A percentile compares a stretch with the other conserved stretches of the same genome.
Evolutionary conservation across 2,888 invertebrate species (phyloP).

Genomic region (Gortyna flavago): DNA sequence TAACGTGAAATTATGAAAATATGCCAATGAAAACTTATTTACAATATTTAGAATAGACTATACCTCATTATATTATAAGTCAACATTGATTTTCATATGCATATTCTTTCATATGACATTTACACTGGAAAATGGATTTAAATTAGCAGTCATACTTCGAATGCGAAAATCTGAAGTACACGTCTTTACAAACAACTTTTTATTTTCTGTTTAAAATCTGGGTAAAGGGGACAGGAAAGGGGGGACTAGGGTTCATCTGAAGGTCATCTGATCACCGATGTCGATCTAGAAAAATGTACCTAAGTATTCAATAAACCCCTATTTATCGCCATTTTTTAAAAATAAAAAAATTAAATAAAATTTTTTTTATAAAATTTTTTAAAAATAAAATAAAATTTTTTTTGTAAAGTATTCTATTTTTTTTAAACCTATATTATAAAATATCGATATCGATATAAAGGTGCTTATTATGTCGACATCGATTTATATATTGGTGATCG

Average conservation of each 20-base stretch:
- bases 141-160: conserved; percentile 54
- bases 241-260: not conserved
- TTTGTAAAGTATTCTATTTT: not conserved
- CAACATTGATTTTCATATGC: conserved; percentile 47
- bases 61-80: not conserved
- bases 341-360: too few species aligned
- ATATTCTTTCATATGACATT: conserved; percentile 44
- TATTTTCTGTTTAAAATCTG: not conserved
- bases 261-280: conserved; percentile 16
- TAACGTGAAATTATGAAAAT: conserved; percentile 45
- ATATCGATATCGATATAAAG: not conserved
- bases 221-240: not conserved
- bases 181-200: not conserved
- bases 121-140: conserved; percentile 38
- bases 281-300: not conserved
- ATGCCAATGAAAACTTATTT: conserved; percentile 48
- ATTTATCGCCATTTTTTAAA: not conserved
- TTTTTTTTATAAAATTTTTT: too few species aligned
- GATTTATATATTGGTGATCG: conserved; percentile 5
- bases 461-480: not conserved
- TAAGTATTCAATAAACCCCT: not conserved
- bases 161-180: not conserved
- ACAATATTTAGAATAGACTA: not conserved
- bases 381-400: too few species aligned
- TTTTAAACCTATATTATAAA: not conserved